Evolutionary conservation across 2,888 invertebrate genomes (phyloP), one percentile per base, ranked within the genome.

Genomic region (Microchrysa polita): DNA sequence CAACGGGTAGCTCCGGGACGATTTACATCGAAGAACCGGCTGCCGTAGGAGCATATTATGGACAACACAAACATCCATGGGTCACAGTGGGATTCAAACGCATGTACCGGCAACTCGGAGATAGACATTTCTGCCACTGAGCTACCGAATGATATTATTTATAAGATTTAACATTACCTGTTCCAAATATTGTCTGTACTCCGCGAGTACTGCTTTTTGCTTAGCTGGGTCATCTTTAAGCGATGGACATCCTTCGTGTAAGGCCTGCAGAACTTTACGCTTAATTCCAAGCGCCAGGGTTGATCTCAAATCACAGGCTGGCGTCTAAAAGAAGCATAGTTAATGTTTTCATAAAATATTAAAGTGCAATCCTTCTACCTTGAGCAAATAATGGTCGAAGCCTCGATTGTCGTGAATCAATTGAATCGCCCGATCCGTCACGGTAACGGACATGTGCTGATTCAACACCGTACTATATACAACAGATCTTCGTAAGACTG

Each of bases 351-450:
- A 65, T 5, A 20, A 27, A 9, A 27, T 52, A 72, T 75, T 71
- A 55, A 63, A n/a, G n/a, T n/a, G n/a, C 27, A 34, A 34, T 7
- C n/a, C n/a, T 79, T 77, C 74, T 83, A 92, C 93, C 87, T 92
- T 92, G 22, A 99, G 87, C 80, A 99, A 87, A 85, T 99, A 99
- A 83, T 93, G 91, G 86, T 99, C 99, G 80, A 99, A 93, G 9
- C 99, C 98, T 86, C 92, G 92, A 81, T 93, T 89, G 77, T 95
- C 90, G 85, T 98, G 93, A 77, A 99, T 96, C 77, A 96, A 87
- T 78, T 89, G 87, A 72, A 97, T 87, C 0, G 97, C 91, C 78
- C 97, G 88, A 73, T 91, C 88, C 7, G 99, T 99, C 0, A 97
- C 91, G 5, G 91, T 88, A 0, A 96, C 90, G 1, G 91, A 90